Conservation (phyloP, 1,140 invertebrate genomes). For the Cepaea nemoralis region DNA sequence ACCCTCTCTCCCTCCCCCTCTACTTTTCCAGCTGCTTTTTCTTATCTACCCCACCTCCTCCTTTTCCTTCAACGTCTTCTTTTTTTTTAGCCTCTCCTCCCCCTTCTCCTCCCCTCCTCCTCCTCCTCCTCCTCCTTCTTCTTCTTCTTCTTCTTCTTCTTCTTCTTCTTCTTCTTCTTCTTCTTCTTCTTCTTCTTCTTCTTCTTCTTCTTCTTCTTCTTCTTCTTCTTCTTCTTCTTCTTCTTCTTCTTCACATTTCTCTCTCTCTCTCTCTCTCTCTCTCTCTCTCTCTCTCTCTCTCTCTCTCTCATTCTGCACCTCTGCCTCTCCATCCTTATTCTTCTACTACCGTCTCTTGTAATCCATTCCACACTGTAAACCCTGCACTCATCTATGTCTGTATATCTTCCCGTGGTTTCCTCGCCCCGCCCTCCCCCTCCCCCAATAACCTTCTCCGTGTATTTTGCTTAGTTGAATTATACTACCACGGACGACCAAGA, state of each 20-base stretch:
- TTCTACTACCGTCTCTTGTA: background rate
- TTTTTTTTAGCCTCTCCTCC: background rate
- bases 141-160: background rate
- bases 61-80: too few species aligned
- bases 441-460: too few species aligned
- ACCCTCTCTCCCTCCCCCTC: background rate
- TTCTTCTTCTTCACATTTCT: constrained; percentile 6
- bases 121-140: background rate
- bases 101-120: background rate
- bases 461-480: too few species aligned
- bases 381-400: too few species aligned
- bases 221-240: constrained; percentile 1
- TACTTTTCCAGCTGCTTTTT: too few species aligned
- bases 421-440: too few species aligned
- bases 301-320: background rate
- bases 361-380: too few species aligned
- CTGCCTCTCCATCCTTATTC: background rate
- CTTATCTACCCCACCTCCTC: too few species aligned
- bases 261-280: background rate
- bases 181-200: background rate
- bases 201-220: background rate
- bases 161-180: background rate
- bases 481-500: too few species aligned
- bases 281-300: background rate
- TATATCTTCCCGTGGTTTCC: too few species aligned